Evolutionary conservation across 2,888 invertebrate species (phyloP).

Genomic region (Trissonchulus latispiculum): DNA sequence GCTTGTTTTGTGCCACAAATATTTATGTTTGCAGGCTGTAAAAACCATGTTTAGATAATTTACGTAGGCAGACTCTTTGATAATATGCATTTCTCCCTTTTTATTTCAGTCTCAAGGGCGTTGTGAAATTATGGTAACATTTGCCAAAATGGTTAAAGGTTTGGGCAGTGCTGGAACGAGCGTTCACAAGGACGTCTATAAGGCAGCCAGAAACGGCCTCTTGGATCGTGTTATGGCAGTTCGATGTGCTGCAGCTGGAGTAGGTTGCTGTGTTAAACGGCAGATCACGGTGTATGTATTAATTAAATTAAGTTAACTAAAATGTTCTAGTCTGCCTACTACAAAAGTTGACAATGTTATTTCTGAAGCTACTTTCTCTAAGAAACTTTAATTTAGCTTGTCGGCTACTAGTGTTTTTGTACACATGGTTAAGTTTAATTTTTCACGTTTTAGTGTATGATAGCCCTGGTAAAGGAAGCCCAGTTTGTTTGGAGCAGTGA

Average conservation of each 20-base stretch:
- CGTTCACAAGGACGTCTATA: conserved; percentile 77
- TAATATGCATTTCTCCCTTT: too few species aligned
- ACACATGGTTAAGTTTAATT: not conserved
- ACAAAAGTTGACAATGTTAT: too few species aligned
- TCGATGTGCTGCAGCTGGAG: conserved; percentile 76
- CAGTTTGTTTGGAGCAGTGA: conserved; percentile 65
- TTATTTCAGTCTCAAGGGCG: conserved; percentile 67
- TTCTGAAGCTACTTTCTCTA: too few species aligned
- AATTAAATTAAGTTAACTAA: too few species aligned
- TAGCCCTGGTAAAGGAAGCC: conserved; percentile 76
- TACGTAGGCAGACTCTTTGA: too few species aligned
- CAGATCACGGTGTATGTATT: too few species aligned
- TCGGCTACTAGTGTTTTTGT: not conserved
- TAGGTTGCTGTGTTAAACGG: too few species aligned
- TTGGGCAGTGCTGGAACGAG: conserved; percentile 84
- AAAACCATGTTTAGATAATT: too few species aligned
- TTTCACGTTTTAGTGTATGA: conserved; percentile 58
- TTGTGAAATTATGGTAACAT: conserved; percentile 89
- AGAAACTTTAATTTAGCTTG: not conserved
- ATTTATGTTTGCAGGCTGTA: too few species aligned
- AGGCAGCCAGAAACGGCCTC: conserved; percentile 72
- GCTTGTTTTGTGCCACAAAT: too few species aligned
- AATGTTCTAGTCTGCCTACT: too few species aligned
- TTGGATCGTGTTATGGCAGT: conserved; percentile 86
- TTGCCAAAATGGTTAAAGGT: conserved; percentile 81